Evolutionary conservation across 2,797 vertebrate genomes (phyloP).

Genomic region (Sardinella longiceps): DNA sequence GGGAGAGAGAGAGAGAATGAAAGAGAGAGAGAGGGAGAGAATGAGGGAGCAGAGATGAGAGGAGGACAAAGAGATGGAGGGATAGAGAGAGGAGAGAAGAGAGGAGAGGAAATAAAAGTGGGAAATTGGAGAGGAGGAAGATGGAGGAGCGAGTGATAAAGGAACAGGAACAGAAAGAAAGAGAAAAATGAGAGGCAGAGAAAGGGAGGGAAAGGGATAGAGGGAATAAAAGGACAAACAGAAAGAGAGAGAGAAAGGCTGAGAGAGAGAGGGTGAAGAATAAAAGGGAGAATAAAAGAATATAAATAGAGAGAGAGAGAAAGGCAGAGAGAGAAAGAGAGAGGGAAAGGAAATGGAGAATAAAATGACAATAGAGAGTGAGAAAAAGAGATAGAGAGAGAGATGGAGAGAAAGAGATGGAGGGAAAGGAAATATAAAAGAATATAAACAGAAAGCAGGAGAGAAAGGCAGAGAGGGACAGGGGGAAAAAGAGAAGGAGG

Average conservation of each 20-base stretch:
- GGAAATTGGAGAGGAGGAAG: not conserved
- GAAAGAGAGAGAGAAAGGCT: not conserved
- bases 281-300: not conserved
- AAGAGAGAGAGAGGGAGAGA: not conserved
- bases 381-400: too few species aligned
- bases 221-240: not conserved
- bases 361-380: too few species aligned
- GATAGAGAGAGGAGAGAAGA: too few species aligned
- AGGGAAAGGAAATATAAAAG: too few species aligned
- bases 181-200: too few species aligned
- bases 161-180: too few species aligned
- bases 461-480: too few species aligned
- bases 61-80: not conserved
- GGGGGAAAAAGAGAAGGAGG: too few species aligned
- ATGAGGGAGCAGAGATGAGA: not conserved
- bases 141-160: too few species aligned
- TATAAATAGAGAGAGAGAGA: not conserved
- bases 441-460: too few species aligned
- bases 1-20: not conserved
- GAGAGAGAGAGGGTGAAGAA: not conserved
- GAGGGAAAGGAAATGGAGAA: not conserved
- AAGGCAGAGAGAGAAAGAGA: not conserved
- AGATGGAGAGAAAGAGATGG: too few species aligned
- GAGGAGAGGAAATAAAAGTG: too few species aligned
- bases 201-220: not conserved